phyloP scores from a whole-genome alignment of 2,797 vertebrate genomes.

The Apogon talboti region DNA sequence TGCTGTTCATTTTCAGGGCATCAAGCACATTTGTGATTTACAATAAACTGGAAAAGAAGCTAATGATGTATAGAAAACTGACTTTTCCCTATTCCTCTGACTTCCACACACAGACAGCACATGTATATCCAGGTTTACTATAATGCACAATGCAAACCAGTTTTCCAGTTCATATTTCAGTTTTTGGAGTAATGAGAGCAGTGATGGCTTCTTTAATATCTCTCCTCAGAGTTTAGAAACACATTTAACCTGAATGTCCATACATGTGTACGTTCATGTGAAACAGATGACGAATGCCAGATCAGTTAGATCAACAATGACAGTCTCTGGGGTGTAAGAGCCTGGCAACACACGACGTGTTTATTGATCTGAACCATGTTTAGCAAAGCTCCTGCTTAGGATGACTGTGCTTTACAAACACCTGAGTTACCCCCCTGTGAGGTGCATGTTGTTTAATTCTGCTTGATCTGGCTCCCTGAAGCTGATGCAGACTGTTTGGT shows the following conservation, averaged over 20 bases:
- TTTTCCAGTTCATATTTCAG: background rate
- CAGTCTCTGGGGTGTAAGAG: constrained; percentile 31
- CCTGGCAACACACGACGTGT: constrained; percentile 35
- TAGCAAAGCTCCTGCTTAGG: constrained; percentile 46
- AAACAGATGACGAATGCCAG: constrained; percentile 19
- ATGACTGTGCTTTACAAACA: constrained; percentile 45
- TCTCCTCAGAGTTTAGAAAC: background rate
- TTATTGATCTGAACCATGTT: constrained; percentile 65
- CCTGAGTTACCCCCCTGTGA: constrained; percentile 45
- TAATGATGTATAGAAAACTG: constrained; percentile 21
- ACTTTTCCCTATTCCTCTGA: constrained; percentile 3
- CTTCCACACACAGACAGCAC: background rate
- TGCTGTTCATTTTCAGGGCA: constrained; percentile 31
- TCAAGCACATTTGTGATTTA: constrained; percentile 26
- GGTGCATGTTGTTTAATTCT: constrained; percentile 53
- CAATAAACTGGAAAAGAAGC: constrained; percentile 35
- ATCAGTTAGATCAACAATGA: constrained; percentile 29
- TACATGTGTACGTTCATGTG: background rate
- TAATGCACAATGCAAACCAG: background rate
- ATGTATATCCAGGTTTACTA: background rate
- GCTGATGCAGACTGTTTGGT: constrained; percentile 30
- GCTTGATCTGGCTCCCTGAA: constrained; percentile 53
- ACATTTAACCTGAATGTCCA: constrained; percentile 15
- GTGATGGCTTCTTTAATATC: constrained; percentile 6
- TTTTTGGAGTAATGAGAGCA: constrained; percentile 9